Percentiles rank a stretch among this genome's conserved stretches.
These are phyloP conservation scores for Clarias pachynema DNA, from an alignment of 2,797 vertebrate genomes.

Conservation along the genomic window DNA sequence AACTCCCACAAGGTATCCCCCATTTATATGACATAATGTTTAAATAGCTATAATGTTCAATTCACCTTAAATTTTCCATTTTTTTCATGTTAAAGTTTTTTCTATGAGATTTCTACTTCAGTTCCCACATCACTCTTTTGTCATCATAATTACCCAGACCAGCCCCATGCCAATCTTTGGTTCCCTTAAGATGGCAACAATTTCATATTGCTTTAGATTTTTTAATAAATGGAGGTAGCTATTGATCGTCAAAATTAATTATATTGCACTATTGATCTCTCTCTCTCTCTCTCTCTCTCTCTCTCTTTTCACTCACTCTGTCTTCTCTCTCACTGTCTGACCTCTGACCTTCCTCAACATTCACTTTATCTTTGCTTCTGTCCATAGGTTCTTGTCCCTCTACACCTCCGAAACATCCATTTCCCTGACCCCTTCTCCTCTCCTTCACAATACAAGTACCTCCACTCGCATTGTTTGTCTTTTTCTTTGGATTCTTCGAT, in stretches of 20 bases:
- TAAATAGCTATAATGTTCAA: background rate
- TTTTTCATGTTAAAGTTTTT: too few relatives aligned
- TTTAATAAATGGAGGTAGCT: slow-evolving; percentile 56
- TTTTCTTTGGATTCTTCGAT: slow-evolving; percentile 44
- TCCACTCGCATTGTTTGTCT: slow-evolving; percentile 36
- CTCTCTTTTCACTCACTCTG: background rate
- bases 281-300: background rate
- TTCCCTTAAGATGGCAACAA: background rate
- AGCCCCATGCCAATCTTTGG: background rate
- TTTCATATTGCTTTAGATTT: slow-evolving; percentile 21
- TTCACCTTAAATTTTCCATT: background rate
- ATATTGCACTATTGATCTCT: slow-evolving; percentile 62
- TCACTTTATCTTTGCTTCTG: slow-evolving; percentile 37
- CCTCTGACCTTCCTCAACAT: slow-evolving; percentile 40
- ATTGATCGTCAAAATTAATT: slow-evolving; percentile 68
- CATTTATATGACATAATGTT: background rate
- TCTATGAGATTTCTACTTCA: too few relatives aligned
- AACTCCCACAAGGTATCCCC: background rate
- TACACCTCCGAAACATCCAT: slow-evolving; percentile 32
- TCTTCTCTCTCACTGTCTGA: slow-evolving; percentile 33
- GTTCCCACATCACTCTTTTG: too few relatives aligned
- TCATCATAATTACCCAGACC: background rate
- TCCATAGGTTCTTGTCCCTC: slow-evolving; percentile 23
- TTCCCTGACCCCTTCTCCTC: slow-evolving; percentile 35
- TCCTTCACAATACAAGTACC: slow-evolving; percentile 33